Conservation (phyloP, 2,797 vertebrate genomes). For the Acrossocheilus wenchowensis region DNA sequence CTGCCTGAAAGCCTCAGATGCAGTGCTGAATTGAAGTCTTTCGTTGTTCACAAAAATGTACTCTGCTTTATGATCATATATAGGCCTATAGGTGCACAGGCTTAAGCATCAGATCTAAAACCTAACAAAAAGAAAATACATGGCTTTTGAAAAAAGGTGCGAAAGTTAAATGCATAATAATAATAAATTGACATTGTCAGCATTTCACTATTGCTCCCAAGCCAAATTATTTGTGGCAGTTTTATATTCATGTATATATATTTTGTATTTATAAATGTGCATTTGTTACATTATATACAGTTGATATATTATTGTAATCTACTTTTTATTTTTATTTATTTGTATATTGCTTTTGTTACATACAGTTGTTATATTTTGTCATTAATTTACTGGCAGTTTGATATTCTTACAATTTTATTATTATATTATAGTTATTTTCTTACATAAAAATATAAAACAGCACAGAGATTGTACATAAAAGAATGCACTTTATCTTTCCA, state of each 20-base stretch:
- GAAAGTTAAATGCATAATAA: no score
- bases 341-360: not conserved
- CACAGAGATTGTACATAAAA: not conserved
- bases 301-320: not conserved
- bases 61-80: slow-evolving; percentile 1
- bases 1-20: slow-evolving; percentile 5
- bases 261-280: not conserved
- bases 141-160: not conserved
- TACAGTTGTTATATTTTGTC: not conserved
- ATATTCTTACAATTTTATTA: no score
- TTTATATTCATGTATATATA: no score
- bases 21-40: slow-evolving; percentile 20
- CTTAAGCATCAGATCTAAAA: not conserved
- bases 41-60: not conserved
- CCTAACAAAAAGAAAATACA: not conserved
- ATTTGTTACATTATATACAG: not conserved
- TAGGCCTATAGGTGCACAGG: no score
- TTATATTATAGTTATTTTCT: not conserved
- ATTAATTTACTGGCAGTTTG: not conserved
- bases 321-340: no score
- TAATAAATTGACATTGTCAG: no score
- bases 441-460: not conserved
- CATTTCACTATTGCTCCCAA: no score
- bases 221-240: no score
- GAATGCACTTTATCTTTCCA: not conserved